Evolutionary conservation across 2,888 invertebrate genomes (phyloP), one percentile per base, ranked within the genome.

Genomic region (Agrilus cyanescens): DNA sequence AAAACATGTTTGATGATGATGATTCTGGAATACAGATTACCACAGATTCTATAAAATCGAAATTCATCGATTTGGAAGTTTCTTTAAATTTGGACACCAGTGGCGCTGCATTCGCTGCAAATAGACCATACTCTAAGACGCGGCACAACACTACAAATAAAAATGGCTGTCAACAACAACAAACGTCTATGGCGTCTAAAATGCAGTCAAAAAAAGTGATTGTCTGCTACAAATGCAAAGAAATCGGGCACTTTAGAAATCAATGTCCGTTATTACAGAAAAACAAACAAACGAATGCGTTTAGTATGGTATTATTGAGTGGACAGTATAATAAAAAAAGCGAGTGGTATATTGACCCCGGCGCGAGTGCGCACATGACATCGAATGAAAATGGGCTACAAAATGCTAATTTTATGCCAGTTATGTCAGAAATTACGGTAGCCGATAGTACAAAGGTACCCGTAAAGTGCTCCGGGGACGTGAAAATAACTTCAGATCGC

Each of bases 1-100:
- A 54, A 45, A 40, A 31, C 1, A 29, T 59, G 33, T 60, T 47
- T 44, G 55, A 52, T 40, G 56, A 59, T 44, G 45, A 32, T 15
- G 47, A 51, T 40, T 47, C 50, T 7, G 48, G 46, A 12, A 46
- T 43, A 10, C 31, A 36, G 5, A 37, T 48, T n/a, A 39, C 40
- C 12, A 32, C 41, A 31, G 45, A 47, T 44, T 32, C 41, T 32
- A 48, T 50, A 4, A 50, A 50, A 43, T 32, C 48, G 3, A 50
- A 44, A 30, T 40, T 50, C 33, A 29, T 48, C 6, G 44, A 40
- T 20, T 37, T 44, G 43, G 12, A 41, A 38, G 43, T 12, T n/a
- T n/a, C n/a, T n/a, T n/a, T n/a, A 15, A 31, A 16, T 38, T 32
- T 12, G 4, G 33, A 14, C 33, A 13, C 2, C 37, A 10, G 25